phyloP scores from a whole-genome alignment of 2,888 invertebrate genomes.

The Drosophila setosimentum region DNA sequence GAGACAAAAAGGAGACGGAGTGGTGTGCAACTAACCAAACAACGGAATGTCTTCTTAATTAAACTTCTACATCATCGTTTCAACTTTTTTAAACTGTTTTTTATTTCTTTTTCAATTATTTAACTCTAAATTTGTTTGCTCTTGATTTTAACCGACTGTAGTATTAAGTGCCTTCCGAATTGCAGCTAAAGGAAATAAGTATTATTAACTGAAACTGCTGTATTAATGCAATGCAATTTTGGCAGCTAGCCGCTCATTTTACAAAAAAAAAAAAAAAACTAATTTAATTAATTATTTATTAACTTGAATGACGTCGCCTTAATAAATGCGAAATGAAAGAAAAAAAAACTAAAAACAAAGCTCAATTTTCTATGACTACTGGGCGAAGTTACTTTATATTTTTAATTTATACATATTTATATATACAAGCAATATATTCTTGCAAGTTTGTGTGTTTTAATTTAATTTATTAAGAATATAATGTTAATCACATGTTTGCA shows the following conservation, averaged over 20 bases:
- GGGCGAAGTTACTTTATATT: neutral
- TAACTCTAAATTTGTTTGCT: slow-evolving; percentile 14
- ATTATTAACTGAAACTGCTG: slow-evolving; percentile 54
- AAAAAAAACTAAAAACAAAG: slow-evolving; percentile 35
- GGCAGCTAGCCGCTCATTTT: slow-evolving; percentile 63
- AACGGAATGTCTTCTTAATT: neutral
- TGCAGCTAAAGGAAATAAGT: slow-evolving; percentile 48
- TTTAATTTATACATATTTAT: neutral
- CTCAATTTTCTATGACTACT: slow-evolving; percentile 22
- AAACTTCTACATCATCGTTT: slow-evolving; percentile 4
- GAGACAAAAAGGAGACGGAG: neutral
- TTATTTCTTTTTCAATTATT: slow-evolving; percentile 26
- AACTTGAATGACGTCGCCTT: slow-evolving; percentile 34
- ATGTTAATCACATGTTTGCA: neutral
- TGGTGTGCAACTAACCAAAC: slow-evolving; percentile 18
- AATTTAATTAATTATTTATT: slow-evolving; percentile 67
- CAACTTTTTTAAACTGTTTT: slow-evolving; percentile 18
- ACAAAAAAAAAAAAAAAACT: slow-evolving; percentile 20
- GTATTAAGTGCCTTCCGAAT: slow-evolving; percentile 53
- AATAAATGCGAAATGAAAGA: slow-evolving; percentile 59
- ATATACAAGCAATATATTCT: neutral
- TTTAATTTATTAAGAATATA: neutral
- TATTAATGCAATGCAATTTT: slow-evolving; percentile 71
- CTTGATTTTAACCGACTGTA: slow-evolving; percentile 30
- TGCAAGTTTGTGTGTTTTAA: neutral